Evolutionary conservation across 1,140 invertebrate genomes (phyloP).

Genomic region (Drosophila quadrilineata): DNA sequence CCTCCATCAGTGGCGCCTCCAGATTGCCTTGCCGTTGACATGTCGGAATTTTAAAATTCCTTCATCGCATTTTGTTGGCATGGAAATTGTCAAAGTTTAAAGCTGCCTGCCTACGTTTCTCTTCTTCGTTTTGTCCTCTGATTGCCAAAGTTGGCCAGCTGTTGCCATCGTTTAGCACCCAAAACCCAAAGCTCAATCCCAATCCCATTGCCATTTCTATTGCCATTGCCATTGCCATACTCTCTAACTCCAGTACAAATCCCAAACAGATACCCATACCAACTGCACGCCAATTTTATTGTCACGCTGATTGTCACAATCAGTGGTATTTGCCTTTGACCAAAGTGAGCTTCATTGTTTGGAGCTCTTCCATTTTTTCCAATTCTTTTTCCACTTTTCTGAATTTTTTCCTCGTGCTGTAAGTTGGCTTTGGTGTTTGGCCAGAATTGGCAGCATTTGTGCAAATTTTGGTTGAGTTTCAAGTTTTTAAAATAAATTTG

Average conservation of each 20-base stretch:
- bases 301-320: conserved; percentile 76
- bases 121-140: conserved; percentile 25
- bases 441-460: conserved; percentile 54
- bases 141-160: conserved; percentile 47
- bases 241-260: not conserved
- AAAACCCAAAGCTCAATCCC: conserved; percentile 8
- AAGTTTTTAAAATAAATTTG: conserved; percentile 72
- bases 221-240: too few species aligned
- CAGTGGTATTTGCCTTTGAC: conserved; percentile 75
- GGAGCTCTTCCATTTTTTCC: conserved; percentile 23
- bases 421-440: conserved; percentile 9
- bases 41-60: conserved; percentile 73
- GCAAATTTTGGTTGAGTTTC: conserved; percentile 40
- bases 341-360: conserved; percentile 64
- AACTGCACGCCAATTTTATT: conserved; percentile 64
- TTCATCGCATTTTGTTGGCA: conserved; percentile 58
- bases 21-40: conserved; percentile 47
- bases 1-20: conserved; percentile 30
- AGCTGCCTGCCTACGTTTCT: conserved; percentile 27
- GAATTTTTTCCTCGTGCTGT: not conserved
- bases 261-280: conserved; percentile 3
- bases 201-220: too few species aligned
- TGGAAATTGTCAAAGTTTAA: conserved; percentile 75
- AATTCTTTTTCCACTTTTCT: not conserved
- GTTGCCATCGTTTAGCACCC: conserved; percentile 54